Conservation (phyloP, 2,888 invertebrate genomes). For the Stenchaetothrips biformis region DNA sequence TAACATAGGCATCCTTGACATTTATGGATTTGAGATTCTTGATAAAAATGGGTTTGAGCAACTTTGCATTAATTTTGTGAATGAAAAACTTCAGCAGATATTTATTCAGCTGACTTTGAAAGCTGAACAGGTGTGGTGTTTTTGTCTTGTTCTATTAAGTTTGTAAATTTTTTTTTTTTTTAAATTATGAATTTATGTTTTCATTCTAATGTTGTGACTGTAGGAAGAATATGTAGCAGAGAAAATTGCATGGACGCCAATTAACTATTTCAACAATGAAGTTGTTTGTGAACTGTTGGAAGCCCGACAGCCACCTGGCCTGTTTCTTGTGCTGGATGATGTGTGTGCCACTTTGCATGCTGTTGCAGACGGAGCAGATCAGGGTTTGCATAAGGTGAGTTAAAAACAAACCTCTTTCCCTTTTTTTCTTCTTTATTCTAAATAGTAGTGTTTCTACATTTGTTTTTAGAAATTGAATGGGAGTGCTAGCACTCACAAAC, state of each 20-base stretch:
- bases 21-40: slow-evolving; percentile 68
- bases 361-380: slow-evolving; percentile 59
- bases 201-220: slow-evolving; percentile 34
- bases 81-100: slow-evolving; percentile 66
- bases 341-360: slow-evolving; percentile 65
- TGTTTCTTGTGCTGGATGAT: slow-evolving; percentile 62
- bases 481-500: slow-evolving; percentile 52
- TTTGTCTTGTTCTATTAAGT: slow-evolving; percentile 14
- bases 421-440: slow-evolving; percentile 40
- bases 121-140: slow-evolving; percentile 56
- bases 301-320: slow-evolving; percentile 57
- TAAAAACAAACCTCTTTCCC: slow-evolving; percentile 28
- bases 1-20: slow-evolving; percentile 61
- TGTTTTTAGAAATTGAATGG: slow-evolving; percentile 48
- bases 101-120: slow-evolving; percentile 66
- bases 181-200: slow-evolving; percentile 26
- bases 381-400: slow-evolving; percentile 51
- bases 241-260: slow-evolving; percentile 62
- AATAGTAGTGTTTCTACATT: not conserved
- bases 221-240: slow-evolving; percentile 64
- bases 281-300: slow-evolving; percentile 65
- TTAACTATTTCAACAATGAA: slow-evolving; percentile 58
- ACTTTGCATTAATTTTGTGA: slow-evolving; percentile 67
- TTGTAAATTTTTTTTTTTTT: not conserved
- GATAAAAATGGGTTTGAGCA: slow-evolving; percentile 65